Evolutionary conservation across 2,113 vertebrate species (phyloP).

Genomic region (Trichomycterus rosablanca): DNA sequence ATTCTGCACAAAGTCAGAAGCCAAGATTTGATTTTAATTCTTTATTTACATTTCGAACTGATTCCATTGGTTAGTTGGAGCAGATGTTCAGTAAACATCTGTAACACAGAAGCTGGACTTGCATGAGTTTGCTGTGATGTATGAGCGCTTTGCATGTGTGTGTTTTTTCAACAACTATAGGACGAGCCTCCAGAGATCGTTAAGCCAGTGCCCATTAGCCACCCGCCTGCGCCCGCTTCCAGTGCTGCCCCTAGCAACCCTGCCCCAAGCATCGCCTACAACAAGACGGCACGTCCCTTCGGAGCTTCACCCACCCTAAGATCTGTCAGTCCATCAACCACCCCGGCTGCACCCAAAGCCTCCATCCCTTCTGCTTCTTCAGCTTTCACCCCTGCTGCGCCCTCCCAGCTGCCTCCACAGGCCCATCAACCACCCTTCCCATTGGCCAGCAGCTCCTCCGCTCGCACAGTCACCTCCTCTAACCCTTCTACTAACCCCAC

Average conservation of each 20-base stretch:
- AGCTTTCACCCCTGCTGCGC: conserved; percentile 82
- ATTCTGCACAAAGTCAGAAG: background rate
- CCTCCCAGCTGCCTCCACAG: conserved; percentile 55
- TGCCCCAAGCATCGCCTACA: conserved; percentile 73
- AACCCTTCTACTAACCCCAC: conserved; percentile 24
- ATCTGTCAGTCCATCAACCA: conserved; percentile 38
- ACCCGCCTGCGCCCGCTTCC: conserved; percentile 61
- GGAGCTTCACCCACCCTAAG: conserved; percentile 58
- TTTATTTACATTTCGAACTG: too few species aligned
- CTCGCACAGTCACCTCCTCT: conserved; percentile 28
- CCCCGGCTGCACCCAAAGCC: conserved; percentile 72
- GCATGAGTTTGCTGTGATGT: conserved; percentile 59
- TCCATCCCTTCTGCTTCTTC: conserved; percentile 92
- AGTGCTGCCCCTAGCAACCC: conserved; percentile 71
- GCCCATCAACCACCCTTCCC: conserved; percentile 59
- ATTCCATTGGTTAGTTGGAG: too few species aligned
- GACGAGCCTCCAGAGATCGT: conserved; percentile 85
- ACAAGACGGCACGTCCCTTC: conserved; percentile 91
- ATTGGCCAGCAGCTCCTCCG: conserved; percentile 48
- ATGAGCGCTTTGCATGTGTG: conserved; percentile 53
- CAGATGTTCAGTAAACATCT: too few species aligned
- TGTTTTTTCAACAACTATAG: conserved; percentile 71
- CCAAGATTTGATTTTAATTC: too few species aligned
- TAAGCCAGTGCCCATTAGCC: conserved; percentile 89
- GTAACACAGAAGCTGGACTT: too few species aligned